Percentiles rank a stretch among this genome's conserved stretches.
phyloP scores from a whole-genome alignment of 2,888 invertebrate species.

The Pseudococcus jackbeardsleyi region DNA sequence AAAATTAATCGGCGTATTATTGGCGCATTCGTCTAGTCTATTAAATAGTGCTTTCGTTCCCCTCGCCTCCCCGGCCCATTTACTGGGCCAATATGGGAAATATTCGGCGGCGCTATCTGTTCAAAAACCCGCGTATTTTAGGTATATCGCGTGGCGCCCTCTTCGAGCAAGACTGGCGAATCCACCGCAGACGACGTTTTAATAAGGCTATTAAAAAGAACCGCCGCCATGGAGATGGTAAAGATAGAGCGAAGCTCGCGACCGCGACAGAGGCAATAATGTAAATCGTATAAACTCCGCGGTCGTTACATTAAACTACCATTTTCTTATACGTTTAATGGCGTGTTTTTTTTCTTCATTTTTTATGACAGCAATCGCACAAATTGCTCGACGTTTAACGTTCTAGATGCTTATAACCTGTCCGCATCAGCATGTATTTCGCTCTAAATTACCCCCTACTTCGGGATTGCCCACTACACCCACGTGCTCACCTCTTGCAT shows the following conservation, averaged over 20 bases:
- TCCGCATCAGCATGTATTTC: too few relatives aligned
- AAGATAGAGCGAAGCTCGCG: background rate
- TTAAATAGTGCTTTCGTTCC: background rate
- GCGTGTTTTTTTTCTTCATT: background rate
- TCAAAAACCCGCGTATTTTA: background rate
- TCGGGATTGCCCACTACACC: too few relatives aligned
- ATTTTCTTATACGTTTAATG: conserved; percentile 55
- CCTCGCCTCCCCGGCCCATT: background rate
- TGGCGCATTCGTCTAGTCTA: conserved; percentile 13
- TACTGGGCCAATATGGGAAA: background rate
- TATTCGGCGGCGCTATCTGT: conserved; percentile 30
- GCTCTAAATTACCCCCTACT: too few relatives aligned
- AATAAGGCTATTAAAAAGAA: conserved; percentile 4
- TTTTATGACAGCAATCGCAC: conserved; percentile 58
- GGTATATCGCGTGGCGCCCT: background rate
- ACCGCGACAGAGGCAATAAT: background rate
- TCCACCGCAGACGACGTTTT: background rate
- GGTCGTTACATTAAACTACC: conserved; percentile 55
- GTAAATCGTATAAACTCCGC: conserved; percentile 32
- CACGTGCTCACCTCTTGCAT: too few relatives aligned
- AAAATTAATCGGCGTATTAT: conserved; percentile 39
- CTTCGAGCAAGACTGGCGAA: background rate
- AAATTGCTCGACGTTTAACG: conserved; percentile 37
- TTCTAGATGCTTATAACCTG: background rate
- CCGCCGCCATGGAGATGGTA: background rate